Conservation (phyloP, 2,888 invertebrate species). For the Nasonovia ribisnigri region DNA sequence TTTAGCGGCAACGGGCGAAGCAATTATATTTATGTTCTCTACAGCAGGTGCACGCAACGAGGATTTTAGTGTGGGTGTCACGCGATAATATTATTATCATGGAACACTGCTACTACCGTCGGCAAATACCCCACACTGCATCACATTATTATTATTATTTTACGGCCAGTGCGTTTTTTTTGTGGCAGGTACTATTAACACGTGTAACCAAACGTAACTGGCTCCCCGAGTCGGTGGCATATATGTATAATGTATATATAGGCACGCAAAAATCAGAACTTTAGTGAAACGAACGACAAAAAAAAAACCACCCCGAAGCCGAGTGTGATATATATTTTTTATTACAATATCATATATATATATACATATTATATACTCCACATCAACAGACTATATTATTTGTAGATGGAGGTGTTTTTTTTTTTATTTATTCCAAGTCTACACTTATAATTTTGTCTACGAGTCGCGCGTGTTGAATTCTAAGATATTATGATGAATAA, state of each 20-base stretch:
- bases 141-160: slow-evolving; percentile 18
- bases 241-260: too few relatives aligned
- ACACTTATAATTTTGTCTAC: background rate
- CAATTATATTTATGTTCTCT: slow-evolving; percentile 18
- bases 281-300: background rate
- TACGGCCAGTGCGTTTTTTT: slow-evolving; percentile 6
- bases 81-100: slow-evolving; percentile 23
- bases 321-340: background rate
- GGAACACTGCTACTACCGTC: background rate
- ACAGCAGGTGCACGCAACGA: background rate
- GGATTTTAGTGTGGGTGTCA: slow-evolving; percentile 17
- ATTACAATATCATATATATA: background rate
- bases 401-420: background rate
- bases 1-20: background rate
- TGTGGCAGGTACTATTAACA: slow-evolving; percentile 29
- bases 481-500: background rate
- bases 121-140: background rate
- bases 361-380: background rate
- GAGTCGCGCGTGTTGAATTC: background rate
- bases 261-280: background rate
- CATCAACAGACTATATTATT: background rate
- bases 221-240: background rate
- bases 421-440: background rate
- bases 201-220: slow-evolving; percentile 21
- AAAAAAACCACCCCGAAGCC: background rate